Base-by-base conservation (phyloP, 2,113 vertebrate genomes). In the Paraplagusia blochii region DNA sequence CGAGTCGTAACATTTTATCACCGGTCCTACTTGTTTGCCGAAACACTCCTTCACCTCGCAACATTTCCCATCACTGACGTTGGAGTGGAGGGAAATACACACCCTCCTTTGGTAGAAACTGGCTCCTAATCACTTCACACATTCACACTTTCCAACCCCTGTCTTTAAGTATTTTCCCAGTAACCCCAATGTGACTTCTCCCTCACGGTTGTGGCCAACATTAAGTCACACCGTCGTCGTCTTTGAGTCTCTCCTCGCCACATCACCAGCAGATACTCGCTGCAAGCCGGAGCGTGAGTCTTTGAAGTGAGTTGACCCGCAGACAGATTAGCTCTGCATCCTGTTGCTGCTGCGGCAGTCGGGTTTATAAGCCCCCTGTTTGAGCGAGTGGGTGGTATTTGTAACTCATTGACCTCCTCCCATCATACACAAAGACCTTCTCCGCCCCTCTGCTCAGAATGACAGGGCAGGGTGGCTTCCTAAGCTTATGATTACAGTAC, bases 401-500 rank as follows among this genome's bases (percentile, higher is more conserved):
- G 18, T 18, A 45, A 38, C 47, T 34, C 45, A 47, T n/a, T 18
- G 16, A 16, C 12, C 38, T 43, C 66, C 58, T 40, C 38, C 44
- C 36, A 53, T 57, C 33, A 34, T 3, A 29, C 39, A 70, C 53
- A 67, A 29, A 46, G 29, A 46, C 33, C 33, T 14, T 10, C 22
- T 12, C 14, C 48, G 12, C 33, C 14, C 29, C 29, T 59, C 39
- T 14, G 14, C 51, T 34, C 59, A 48, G 61, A 59, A 81, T 82
- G 63, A 83, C 64, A 83, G 72, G 65, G 66, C 53, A 45, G 55
- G 18, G 13, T 9, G 51, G 2, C 46, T 11, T 51, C 48, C 58
- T 50, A 56, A 56, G 63, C 18, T 48, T 49, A 16, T 80, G 69
- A 77, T 79, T 72, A 82, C 63, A 56, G 57, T 35, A 29, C n/a